phyloP scores from a whole-genome alignment of 2,797 vertebrate genomes.

The Gymnothorax javanicus region DNA sequence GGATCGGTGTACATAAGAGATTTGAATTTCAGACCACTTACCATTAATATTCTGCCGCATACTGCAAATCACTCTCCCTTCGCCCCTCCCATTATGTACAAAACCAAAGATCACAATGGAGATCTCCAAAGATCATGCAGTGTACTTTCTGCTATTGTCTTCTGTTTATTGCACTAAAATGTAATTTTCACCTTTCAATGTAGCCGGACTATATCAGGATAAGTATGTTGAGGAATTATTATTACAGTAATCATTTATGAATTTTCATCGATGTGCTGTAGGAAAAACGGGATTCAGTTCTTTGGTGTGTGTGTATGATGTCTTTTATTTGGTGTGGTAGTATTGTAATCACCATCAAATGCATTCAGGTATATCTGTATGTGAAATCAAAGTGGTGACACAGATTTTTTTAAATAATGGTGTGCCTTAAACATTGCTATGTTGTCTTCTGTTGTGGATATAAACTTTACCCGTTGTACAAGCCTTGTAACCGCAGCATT shows the following conservation, averaged over 20 bases:
- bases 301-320: neutral
- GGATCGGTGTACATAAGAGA: neutral
- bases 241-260: neutral
- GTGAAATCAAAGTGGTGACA: neutral
- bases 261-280: neutral
- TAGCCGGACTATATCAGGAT: neutral
- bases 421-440: constrained; percentile 35
- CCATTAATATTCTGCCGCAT: neutral
- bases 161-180: neutral
- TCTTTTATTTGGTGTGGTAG: neutral
- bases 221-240: neutral
- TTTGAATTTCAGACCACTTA: neutral
- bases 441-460: constrained; percentile 6
- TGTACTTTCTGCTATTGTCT: neutral
- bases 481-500: constrained; percentile 13
- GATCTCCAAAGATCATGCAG: neutral
- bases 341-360: neutral
- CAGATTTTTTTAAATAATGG: constrained; percentile 1
- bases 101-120: constrained; percentile 22
- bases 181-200: constrained; percentile 1
- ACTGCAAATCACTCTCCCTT: neutral
- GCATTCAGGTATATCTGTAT: neutral
- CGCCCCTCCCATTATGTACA: neutral
- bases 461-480: neutral
- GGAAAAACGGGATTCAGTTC: neutral